Percentiles rank a stretch among this genome's conserved stretches.
Evolutionary conservation across 2,113 vertebrate species (phyloP).

Genomic region (Grallaria varia): DNA sequence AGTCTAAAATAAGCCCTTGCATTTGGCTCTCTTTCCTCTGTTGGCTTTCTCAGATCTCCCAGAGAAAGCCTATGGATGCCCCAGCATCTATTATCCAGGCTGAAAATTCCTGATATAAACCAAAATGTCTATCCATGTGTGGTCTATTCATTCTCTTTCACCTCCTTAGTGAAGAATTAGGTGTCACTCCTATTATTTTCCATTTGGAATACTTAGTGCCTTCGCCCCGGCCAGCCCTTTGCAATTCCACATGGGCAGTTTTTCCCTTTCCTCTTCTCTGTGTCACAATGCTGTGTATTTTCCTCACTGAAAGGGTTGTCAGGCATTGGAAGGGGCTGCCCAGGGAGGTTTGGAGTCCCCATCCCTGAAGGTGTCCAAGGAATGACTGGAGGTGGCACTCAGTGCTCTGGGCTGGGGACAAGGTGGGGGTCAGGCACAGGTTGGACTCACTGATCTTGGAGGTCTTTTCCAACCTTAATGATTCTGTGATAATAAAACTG

Average conservation of each 20-base stretch:
- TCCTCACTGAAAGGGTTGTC: background rate
- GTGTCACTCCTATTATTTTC: background rate
- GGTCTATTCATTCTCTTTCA: background rate
- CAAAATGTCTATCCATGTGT: rapidly evolving
- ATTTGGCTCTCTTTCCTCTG: background rate
- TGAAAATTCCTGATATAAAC: background rate
- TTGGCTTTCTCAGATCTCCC: background rate
- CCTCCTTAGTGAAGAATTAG: background rate
- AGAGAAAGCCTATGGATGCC: background rate
- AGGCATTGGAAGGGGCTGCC: background rate
- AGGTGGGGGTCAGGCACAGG: rapidly evolving
- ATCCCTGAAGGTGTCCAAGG: background rate
- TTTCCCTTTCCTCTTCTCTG: background rate
- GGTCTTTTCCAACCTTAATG: background rate
- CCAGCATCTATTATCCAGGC: background rate
- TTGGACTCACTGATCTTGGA: background rate
- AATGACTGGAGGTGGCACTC: rapidly evolving
- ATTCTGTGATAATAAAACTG: rapidly evolving
- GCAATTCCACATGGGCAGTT: rapidly evolving
- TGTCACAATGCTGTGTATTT: background rate
- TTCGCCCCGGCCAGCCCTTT: background rate
- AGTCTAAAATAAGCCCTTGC: background rate
- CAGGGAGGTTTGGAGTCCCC: background rate
- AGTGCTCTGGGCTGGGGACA: background rate
- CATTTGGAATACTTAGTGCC: background rate